Evolutionary conservation across 1,140 invertebrate species (phyloP), one percentile per base, ranked within the genome.

Genomic region (Orius insidiosus): DNA sequence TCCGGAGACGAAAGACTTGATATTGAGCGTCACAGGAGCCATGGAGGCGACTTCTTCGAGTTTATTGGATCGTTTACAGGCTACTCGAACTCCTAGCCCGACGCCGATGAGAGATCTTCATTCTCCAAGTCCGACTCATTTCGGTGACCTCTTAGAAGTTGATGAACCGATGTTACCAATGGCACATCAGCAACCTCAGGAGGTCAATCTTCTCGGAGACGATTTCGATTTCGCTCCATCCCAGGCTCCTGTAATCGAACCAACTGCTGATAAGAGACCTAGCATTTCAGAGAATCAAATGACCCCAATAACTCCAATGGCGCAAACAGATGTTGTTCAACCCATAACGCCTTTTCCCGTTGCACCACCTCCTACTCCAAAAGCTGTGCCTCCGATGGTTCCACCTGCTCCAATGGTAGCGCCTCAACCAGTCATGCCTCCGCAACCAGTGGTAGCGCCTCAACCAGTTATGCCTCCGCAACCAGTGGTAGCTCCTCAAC

Each of bases 11-110:
- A 81, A 88, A 68, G 80, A 88, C 57, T 65, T 90, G 2, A 78
- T 89, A 16, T 68, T 82, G 39, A 83, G 79, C 9, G 84, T 90
- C 0, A 87, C 85, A 15, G 85, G 81, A 4, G 82, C 82, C 36
- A 77, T 90, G 79, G 83, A 89, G 58, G 81, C 85, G 18, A 84
- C 83, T 1, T 87, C 83, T 45, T 80, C 81, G 13, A 77, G 85
- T 59, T 64, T 90, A 38, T 57, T 88, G 33, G 80, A 86, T 51
- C 74, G 84, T 37, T 71, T 88, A 36, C 78, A 82, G 50, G 79
- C 78, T 6, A 86, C 83, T 1, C 70, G 81, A 49, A 82, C 80
- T 1, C 83, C 82, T 0, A 85, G 80, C 60, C 82, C 83, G 1
- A 80, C 84, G 1, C 75, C 81, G 9, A 80, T 84, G 64, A 62